Conservation (phyloP, 2,888 invertebrate genomes). For the Globia sparganii region DNA sequence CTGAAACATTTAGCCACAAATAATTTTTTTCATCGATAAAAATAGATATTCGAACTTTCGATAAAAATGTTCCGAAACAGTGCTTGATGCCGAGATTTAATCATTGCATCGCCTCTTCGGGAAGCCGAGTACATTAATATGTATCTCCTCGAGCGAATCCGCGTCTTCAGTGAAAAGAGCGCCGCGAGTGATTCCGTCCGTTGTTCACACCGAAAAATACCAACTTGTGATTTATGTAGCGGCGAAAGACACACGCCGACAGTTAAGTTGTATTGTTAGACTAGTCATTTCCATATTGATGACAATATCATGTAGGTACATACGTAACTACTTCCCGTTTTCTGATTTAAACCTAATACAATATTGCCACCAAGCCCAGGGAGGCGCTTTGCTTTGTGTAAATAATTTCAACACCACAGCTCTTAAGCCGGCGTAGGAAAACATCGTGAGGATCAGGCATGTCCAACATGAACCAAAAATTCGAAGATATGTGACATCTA, state of each 20-base stretch:
- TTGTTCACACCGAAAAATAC: conserved; percentile 58
- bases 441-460: background rate
- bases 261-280: background rate
- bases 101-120: conserved; percentile 55
- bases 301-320: background rate
- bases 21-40: background rate
- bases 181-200: conserved; percentile 56
- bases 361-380: background rate
- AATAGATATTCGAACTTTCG: background rate
- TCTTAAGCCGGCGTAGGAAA: background rate
- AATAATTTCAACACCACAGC: background rate
- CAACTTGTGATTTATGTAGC: conserved; percentile 49
- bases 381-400: background rate
- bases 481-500: background rate
- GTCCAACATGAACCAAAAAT: background rate
- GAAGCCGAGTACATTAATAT: conserved; percentile 66
- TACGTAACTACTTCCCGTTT: background rate
- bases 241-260: conserved; percentile 29
- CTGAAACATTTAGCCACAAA: background rate
- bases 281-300: background rate
- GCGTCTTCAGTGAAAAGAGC: conserved; percentile 56
- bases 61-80: conserved; percentile 37
- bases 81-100: conserved; percentile 52
- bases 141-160: conserved; percentile 64
- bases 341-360: background rate